These are phyloP conservation scores for Mellivora capensis DNA, from an alignment of 2,113 vertebrate species.

Conservation along the genomic window DNA sequence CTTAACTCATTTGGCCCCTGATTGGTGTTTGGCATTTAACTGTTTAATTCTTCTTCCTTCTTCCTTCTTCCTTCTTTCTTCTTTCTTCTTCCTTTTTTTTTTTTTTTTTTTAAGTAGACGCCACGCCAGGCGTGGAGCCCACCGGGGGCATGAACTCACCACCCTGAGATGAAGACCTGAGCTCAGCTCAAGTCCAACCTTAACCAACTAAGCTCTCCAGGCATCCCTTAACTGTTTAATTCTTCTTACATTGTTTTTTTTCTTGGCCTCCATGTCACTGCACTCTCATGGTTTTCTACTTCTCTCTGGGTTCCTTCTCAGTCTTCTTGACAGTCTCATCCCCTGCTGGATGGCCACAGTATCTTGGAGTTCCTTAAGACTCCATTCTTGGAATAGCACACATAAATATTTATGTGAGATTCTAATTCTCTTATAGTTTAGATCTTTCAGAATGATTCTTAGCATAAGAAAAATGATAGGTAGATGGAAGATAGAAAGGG, in stretches of 20 bases:
- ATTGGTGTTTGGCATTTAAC: not conserved
- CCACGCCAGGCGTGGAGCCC: no score
- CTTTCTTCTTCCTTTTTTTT: not conserved
- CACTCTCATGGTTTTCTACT: not conserved
- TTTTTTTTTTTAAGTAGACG: not conserved
- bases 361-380: not conserved
- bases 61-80: not conserved
- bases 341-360: not conserved
- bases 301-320: not conserved
- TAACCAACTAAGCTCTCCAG: not conserved
- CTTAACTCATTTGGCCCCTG: not conserved
- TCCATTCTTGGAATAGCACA: not conserved
- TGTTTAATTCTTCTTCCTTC: not conserved
- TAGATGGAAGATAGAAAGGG: not conserved
- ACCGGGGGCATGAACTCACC: no score
- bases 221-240: not conserved
- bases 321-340: not conserved
- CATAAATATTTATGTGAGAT: not conserved
- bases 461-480: not conserved
- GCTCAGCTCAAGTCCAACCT: no score
- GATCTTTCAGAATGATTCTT: not conserved
- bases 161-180: no score
- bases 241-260: not conserved
- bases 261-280: not conserved
- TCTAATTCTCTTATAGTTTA: not conserved